These are phyloP conservation scores for Ophion slaviceki DNA, from an alignment of 2,888 invertebrate species.

Conservation along the genomic window DNA sequence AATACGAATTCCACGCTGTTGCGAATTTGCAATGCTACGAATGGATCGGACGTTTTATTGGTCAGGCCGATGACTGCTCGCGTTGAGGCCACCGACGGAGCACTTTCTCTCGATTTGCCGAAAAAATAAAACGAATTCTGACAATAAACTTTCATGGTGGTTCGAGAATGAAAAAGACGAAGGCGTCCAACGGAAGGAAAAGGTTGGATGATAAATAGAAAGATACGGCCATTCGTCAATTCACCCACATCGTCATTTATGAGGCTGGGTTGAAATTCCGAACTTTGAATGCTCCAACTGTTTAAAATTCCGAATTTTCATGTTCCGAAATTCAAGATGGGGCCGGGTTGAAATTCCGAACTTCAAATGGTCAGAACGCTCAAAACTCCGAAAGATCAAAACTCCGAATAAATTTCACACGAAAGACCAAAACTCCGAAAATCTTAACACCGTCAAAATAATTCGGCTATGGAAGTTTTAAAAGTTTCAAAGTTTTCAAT, in stretches of 20 bases:
- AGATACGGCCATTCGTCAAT: neutral
- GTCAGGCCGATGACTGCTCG: neutral
- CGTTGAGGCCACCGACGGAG: constrained; percentile 19
- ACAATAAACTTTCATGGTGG: neutral
- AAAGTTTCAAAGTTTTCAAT: no score
- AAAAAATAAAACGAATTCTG: constrained; percentile 1
- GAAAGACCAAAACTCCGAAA: no score
- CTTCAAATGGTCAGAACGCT: no score
- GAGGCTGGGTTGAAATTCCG: no score
- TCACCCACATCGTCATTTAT: neutral
- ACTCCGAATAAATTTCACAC: no score
- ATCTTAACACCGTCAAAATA: no score
- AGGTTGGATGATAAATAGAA: neutral
- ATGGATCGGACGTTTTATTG: constrained; percentile 7
- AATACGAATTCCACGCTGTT: constrained; percentile 31
- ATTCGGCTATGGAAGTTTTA: no score
- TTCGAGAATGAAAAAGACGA: neutral
- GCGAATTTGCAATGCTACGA: constrained; percentile 8
- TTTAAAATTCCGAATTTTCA: no score
- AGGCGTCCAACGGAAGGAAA: neutral
- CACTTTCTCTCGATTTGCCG: constrained; percentile 45
- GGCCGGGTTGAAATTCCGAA: no score
- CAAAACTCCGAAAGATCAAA: no score
- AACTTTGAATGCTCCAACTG: no score
- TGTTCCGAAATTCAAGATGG: no score